These are phyloP conservation scores for Diuraphis noxia DNA, from an alignment of 1,140 invertebrate genomes.

Conservation along the genomic window DNA sequence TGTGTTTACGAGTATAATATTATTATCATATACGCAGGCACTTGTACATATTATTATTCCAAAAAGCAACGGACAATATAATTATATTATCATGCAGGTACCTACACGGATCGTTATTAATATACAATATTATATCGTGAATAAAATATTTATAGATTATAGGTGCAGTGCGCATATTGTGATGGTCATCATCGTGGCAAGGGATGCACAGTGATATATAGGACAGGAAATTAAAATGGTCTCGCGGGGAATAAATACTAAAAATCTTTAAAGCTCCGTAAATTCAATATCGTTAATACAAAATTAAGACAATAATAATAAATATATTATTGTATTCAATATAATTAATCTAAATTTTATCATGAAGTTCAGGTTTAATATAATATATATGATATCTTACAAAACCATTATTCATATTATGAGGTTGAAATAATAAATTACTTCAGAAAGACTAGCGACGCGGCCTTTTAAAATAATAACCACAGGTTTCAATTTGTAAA, in stretches of 20 bases:
- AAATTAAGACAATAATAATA: neutral
- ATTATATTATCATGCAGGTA: neutral
- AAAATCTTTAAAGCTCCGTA: neutral
- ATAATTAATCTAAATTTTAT: neutral
- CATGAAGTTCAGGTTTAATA: neutral
- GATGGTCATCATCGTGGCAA: neutral
- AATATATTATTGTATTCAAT: neutral
- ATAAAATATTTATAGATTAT: no score
- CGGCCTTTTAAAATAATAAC: neutral
- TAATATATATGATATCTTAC: neutral
- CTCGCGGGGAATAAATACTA: neutral
- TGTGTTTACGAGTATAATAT: neutral
- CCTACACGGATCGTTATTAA: neutral
- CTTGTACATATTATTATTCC: neutral
- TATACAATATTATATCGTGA: neutral
- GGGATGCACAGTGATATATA: neutral
- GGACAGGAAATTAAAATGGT: neutral
- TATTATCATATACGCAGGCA: neutral
- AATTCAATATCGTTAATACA: neutral
- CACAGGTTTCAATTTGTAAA: neutral
- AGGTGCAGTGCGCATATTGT: neutral
- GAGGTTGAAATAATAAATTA: neutral
- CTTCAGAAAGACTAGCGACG: neutral
- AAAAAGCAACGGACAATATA: neutral
- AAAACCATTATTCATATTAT: neutral